Evolutionary conservation across 2,888 invertebrate species (phyloP), one percentile per base, ranked within the genome.

Genomic region (Brachyptera putata): DNA sequence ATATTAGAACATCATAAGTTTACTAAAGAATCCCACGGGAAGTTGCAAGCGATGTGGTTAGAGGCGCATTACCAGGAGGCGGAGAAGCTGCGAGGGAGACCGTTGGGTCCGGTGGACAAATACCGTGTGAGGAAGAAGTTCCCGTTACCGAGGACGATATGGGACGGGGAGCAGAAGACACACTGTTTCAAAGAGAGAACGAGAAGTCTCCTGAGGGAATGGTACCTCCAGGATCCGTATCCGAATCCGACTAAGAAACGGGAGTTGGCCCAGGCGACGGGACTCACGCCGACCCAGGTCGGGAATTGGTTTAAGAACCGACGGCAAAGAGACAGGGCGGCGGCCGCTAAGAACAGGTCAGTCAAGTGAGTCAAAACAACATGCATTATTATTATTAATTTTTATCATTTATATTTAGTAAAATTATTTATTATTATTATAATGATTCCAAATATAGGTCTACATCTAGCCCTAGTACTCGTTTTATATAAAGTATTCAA

Each of bases 141-240:
- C 71, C 95, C 95, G 0, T 75, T 94, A 72, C 94, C 94, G 46
- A 78, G 91, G 56, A 95, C 93, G 49, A 95, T 95, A 67, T 95
- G 94, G 94, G 95, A 95, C 75, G 95, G 95, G 49, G 95, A 95
- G 72, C 94, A 95, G 76, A 95, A 95, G 77, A 95, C 93, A 13
- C 95, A 95, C 73, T 95, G 95, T 76, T 95, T 95, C 77, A 95
- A 95, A 81, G 92, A 99, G 78, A 80, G 96, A 66, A 98, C 99
- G 72, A 79, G 98, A 68, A 93, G 94, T 69, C 80, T 97, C 67
- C 81, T 99, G 67, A 80, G 98, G 64, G 98, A 99, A 80, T 98
- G 97, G 95, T 99, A 99, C 76, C 85, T 97, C 59, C 94, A 95
- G 78, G 97, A 93, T 78, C 92, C 93, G n/a, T 95, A 94, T 78